Conservation (phyloP, 2,797 vertebrate genomes). For the Danio kyathit region DNA sequence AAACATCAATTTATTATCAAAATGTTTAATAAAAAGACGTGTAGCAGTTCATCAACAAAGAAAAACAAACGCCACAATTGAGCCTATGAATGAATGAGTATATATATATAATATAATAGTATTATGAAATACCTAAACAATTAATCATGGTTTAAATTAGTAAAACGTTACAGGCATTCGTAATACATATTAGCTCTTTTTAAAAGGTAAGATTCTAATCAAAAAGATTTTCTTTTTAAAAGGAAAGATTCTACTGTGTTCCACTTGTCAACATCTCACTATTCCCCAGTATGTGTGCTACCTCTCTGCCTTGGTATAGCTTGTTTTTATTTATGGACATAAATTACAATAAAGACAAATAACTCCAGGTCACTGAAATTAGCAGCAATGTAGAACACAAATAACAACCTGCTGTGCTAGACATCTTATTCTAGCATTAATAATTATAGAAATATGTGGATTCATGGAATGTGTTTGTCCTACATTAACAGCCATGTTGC, state of each 20-base stretch:
- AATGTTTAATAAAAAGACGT: too few relatives aligned
- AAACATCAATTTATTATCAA: too few relatives aligned
- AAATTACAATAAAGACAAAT: slow-evolving; percentile 9
- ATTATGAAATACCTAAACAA: too few relatives aligned
- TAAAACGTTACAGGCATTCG: not conserved
- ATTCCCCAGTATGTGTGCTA: not conserved
- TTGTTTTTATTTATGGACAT: slow-evolving; percentile 29
- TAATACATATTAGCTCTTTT: not conserved
- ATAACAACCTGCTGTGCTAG: slow-evolving; percentile 12
- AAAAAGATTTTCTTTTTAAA: not conserved
- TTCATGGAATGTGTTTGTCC: slow-evolving; percentile 31
- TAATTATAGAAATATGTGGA: slow-evolving; percentile 32
- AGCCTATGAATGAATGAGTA: too few relatives aligned
- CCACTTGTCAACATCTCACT: not conserved
- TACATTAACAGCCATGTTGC: slow-evolving; percentile 23
- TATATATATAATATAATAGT: too few relatives aligned
- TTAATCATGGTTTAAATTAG: too few relatives aligned
- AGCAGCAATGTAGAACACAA: slow-evolving; percentile 9
- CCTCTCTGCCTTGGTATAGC: not conserved
- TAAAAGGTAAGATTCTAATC: not conserved
- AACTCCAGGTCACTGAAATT: slow-evolving; percentile 30
- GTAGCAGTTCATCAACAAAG: too few relatives aligned
- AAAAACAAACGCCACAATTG: too few relatives aligned
- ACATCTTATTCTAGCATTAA: slow-evolving; percentile 14
- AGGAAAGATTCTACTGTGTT: not conserved